phyloP scores from a whole-genome alignment of 1,140 invertebrate species.

The Zophobas atratus region DNA sequence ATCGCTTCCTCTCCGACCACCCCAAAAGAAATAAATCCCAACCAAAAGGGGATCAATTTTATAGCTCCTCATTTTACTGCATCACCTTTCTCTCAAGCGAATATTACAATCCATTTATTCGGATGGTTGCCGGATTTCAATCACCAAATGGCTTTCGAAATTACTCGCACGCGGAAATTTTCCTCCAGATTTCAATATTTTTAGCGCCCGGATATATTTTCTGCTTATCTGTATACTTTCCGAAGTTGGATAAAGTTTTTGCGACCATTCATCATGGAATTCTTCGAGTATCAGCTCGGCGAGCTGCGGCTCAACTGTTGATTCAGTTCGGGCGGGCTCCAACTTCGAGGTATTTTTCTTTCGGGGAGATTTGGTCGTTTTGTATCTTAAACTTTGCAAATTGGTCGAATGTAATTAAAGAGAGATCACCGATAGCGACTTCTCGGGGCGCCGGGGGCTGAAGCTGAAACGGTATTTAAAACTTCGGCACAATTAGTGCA shows the following conservation, averaged over 20 bases:
- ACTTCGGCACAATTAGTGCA: too few relatives aligned
- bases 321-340: constrained; percentile 10
- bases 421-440: background rate
- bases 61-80: too few relatives aligned
- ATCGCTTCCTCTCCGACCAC: too few relatives aligned
- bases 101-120: background rate
- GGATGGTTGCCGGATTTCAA: constrained; percentile 5
- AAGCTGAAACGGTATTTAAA: too few relatives aligned
- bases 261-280: constrained; percentile 29
- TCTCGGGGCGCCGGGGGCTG: background rate
- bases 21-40: too few relatives aligned
- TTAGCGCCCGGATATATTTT: constrained; percentile 14
- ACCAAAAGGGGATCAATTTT: too few relatives aligned
- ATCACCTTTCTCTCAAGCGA: background rate
- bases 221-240: constrained; percentile 25
- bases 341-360: constrained; percentile 6
- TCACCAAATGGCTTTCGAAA: constrained; percentile 23
- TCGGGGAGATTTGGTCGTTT: background rate
- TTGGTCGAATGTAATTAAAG: constrained; percentile 22
- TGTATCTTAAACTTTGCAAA: constrained; percentile 10
- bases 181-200: constrained; percentile 15
- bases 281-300: constrained; percentile 1
- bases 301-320: constrained; percentile 23
- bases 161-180: constrained; percentile 24
- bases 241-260: constrained; percentile 36